Evolutionary conservation across 2,113 vertebrate species (phyloP).

Genomic region (Gulo gulo): DNA sequence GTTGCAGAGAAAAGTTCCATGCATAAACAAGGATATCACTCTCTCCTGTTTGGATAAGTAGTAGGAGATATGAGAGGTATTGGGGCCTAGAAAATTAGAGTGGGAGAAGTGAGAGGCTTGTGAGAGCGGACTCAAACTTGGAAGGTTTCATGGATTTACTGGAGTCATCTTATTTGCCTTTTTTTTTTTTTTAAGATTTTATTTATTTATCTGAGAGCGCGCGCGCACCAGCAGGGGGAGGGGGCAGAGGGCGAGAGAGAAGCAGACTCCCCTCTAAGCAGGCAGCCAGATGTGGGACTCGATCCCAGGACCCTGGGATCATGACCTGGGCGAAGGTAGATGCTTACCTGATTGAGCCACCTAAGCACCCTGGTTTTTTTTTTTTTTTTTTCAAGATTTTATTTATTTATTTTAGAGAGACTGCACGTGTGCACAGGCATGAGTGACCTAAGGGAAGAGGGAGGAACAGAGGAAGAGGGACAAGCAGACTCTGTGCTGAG

Average conservation of each 20-base stretch:
- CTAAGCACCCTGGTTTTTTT: not conserved
- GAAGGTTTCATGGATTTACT: not conserved
- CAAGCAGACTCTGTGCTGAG: not conserved
- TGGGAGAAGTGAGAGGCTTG: not conserved
- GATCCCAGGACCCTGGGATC: too few relatives aligned
- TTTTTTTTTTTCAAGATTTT: not conserved
- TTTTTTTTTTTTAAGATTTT: not conserved
- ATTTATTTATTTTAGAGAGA: not conserved
- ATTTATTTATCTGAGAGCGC: not conserved
- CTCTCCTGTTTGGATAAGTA: not conserved
- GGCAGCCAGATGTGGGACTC: too few relatives aligned
- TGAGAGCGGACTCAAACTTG: not conserved
- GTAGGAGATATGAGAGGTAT: not conserved
- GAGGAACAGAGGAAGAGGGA: not conserved
- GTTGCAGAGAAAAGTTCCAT: not conserved
- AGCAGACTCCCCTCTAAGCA: not conserved
- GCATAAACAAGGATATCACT: not conserved
- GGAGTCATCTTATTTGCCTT: not conserved
- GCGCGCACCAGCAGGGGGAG: accelerated
- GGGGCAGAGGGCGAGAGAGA: not conserved
- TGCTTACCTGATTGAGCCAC: too few relatives aligned
- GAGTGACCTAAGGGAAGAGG: not conserved
- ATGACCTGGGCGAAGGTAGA: too few relatives aligned
- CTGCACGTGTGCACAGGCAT: not conserved
- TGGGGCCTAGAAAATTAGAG: not conserved